Conservation (phyloP, 2,888 invertebrate genomes). For the Deroplatys truncata region DNA sequence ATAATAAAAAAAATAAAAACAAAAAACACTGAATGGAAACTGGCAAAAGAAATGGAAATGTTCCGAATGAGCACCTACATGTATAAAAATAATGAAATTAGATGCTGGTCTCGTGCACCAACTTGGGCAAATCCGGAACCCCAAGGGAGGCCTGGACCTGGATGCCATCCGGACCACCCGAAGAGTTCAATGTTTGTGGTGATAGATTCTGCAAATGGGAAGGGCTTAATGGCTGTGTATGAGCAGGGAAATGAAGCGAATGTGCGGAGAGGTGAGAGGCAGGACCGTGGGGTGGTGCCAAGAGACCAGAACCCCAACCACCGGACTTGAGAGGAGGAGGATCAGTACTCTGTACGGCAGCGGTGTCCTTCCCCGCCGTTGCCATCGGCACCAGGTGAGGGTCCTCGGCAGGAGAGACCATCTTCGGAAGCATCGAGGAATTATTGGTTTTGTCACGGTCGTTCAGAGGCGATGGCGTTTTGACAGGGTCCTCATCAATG, state of each 20-base stretch:
- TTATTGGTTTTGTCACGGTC: constrained; percentile 37
- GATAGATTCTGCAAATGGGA: constrained; percentile 32
- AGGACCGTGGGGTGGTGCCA: constrained; percentile 44
- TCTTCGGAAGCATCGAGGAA: constrained; percentile 35
- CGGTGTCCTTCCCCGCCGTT: constrained; percentile 18
- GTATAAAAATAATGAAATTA: constrained; percentile 41
- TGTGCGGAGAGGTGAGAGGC: constrained; percentile 45
- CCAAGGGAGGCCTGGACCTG: constrained; percentile 37
- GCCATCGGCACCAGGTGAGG: constrained; percentile 34
- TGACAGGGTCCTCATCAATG: constrained; percentile 65
- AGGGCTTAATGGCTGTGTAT: constrained; percentile 31
- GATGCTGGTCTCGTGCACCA: constrained; percentile 70
- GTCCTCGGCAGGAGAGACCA: constrained; percentile 36
- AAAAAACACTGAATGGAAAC: background rate
- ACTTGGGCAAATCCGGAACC: constrained; percentile 53
- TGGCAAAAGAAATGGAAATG: background rate
- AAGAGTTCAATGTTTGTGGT: constrained; percentile 35
- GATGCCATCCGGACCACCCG: constrained; percentile 21
- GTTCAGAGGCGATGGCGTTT: constrained; percentile 45
- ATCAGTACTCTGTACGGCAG: constrained; percentile 27
- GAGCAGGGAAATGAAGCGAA: constrained; percentile 28
- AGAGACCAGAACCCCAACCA: constrained; percentile 17
- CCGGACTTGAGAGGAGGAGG: constrained; percentile 1
- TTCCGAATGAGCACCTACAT: constrained; percentile 10
- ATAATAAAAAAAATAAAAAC: background rate